A percentile compares a stretch with the other conserved stretches of the same genome.
Evolutionary conservation across 2,888 invertebrate species (phyloP).

Genomic region (Nemoura dubitans): DNA sequence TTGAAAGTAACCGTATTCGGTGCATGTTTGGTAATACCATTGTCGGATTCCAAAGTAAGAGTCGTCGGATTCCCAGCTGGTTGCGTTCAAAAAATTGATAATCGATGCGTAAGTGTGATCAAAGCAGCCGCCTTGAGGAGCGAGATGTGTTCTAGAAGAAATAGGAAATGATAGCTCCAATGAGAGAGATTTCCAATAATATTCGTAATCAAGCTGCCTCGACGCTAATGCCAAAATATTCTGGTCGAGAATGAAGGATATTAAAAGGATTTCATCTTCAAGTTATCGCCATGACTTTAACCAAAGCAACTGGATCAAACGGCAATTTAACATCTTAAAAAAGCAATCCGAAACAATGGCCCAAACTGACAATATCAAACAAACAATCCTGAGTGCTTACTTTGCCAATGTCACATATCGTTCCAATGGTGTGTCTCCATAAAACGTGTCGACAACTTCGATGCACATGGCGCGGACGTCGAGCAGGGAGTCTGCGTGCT

Average conservation of each 20-base stretch:
- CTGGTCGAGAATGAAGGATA: too few species aligned
- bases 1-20: slow-evolving; percentile 48
- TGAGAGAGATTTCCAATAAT: too few species aligned
- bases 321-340: too few species aligned
- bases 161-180: not conserved
- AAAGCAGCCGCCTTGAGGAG: not conserved
- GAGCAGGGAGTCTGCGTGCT: slow-evolving; percentile 50
- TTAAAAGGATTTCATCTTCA: too few species aligned
- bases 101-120: slow-evolving; percentile 3
- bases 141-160: not conserved
- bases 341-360: too few species aligned
- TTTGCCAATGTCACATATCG: slow-evolving; percentile 31
- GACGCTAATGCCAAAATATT: too few species aligned
- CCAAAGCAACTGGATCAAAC: too few species aligned
- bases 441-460: slow-evolving; percentile 3
- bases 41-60: slow-evolving; percentile 60
- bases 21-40: slow-evolving; percentile 49
- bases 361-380: too few species aligned
- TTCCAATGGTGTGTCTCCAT: slow-evolving; percentile 54
- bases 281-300: too few species aligned
- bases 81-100: slow-evolving; percentile 5
- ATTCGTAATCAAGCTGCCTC: too few species aligned
- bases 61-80: slow-evolving; percentile 32
- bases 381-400: not conserved
- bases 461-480: slow-evolving; percentile 23